A percentile compares a stretch with the other conserved stretches of the same genome.
Evolutionary conservation across 2,113 vertebrate species (phyloP).

Genomic region (Athene cunicularia): DNA sequence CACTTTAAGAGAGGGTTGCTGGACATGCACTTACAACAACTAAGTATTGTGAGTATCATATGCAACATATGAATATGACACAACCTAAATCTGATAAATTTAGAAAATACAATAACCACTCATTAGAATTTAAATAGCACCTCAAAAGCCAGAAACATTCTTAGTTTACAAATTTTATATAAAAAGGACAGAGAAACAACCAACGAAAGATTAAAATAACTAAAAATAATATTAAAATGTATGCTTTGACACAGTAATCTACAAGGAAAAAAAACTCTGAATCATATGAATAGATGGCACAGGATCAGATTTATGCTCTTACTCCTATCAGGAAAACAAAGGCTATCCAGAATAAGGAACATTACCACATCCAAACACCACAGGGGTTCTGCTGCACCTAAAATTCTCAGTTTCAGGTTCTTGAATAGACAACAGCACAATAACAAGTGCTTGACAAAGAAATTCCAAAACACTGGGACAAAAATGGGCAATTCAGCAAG

Average conservation of each 20-base stretch:
- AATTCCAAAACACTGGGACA: background rate
- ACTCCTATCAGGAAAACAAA: background rate
- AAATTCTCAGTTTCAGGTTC: background rate
- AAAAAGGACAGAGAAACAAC: background rate
- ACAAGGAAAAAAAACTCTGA: background rate
- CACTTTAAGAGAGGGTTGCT: background rate
- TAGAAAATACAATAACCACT: background rate
- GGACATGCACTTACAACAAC: background rate
- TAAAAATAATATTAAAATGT: background rate
- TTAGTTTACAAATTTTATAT: background rate
- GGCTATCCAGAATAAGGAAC: background rate
- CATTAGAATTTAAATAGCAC: background rate
- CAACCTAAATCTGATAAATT: background rate
- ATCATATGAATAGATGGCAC: background rate
- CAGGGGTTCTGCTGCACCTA: background rate
- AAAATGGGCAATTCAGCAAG: background rate
- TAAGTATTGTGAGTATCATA: background rate
- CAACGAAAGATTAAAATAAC: background rate
- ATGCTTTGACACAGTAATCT: background rate
- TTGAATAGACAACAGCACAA: background rate
- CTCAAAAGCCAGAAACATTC: background rate
- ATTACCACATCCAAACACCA: background rate
- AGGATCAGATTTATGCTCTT: background rate
- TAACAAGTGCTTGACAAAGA: background rate
- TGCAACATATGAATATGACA: background rate